These are phyloP conservation scores for Nothobranchius kuhntae DNA, from an alignment of 2,113 vertebrate genomes.

Conservation along the genomic window DNA sequence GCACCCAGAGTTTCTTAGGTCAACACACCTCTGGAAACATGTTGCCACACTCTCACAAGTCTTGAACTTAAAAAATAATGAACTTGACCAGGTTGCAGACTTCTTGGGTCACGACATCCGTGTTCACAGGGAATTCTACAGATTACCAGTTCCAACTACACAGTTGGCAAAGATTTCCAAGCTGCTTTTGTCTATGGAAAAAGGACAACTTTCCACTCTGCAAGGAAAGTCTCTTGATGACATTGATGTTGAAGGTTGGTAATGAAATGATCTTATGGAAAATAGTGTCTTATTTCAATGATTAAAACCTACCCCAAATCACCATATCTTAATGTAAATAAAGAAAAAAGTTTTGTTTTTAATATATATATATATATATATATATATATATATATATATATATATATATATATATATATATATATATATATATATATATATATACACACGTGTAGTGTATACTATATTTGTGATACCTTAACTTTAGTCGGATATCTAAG, in stretches of 20 bases:
- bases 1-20: conserved; percentile 16
- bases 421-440: too few relatives aligned
- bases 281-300: too few relatives aligned
- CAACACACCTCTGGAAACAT: conserved; percentile 4
- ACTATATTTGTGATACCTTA: too few relatives aligned
- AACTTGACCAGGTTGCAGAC: conserved; percentile 30
- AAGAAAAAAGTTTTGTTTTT: too few relatives aligned
- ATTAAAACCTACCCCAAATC: too few relatives aligned
- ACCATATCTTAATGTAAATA: too few relatives aligned
- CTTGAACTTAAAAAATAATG: conserved; percentile 20
- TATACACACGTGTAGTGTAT: too few relatives aligned
- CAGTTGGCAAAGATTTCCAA: conserved; percentile 26
- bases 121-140: conserved; percentile 8
- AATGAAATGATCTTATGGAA: not conserved
- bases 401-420: too few relatives aligned
- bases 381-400: too few relatives aligned
- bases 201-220: conserved; percentile 7
- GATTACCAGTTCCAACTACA: conserved; percentile 12
- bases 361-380: too few relatives aligned
- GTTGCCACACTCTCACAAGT: conserved; percentile 16
- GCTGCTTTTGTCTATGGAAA: conserved; percentile 22
- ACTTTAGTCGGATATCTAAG: too few relatives aligned
- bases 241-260: conserved; percentile 21
- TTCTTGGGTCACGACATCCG: conserved; percentile 22
- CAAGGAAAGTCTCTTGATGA: conserved; percentile 23